Base-by-base conservation (phyloP, 2,113 vertebrate genomes). In the Galbula dea region DNA sequence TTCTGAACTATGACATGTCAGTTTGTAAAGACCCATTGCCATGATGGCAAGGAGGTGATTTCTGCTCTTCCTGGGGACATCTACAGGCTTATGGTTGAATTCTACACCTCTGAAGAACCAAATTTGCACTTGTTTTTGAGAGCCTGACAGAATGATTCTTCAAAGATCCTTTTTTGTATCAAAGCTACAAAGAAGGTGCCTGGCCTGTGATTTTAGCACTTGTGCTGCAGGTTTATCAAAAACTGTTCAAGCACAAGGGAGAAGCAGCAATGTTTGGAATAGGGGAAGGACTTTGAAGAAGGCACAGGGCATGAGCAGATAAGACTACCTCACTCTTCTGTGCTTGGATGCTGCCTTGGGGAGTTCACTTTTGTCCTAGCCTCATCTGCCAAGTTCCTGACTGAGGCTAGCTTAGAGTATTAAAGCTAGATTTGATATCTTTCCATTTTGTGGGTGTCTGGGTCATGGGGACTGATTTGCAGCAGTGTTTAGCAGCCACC, bases 1-100 rank as follows among this genome's bases (percentile, higher is more conserved):
- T 84, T 95, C 95, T 91, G 78, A 95, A 87, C 51, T 48, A 24
- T 66, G 77, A 92, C 49, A 89, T 89, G 87, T 82, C 36, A 57
- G 0, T 79, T 82, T 84, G 78, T 84, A 86, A 79, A 72, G 18
- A 27, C 55, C 51, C 30, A 17, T 36, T 80, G 41, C 41, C 1
- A 1, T 76, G 67, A 57, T 95, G 80, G 77, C 79, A 61, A 66
- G 45, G 73, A 92, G 86, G 57, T 84, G 12, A 80, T 83, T 83
- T 88, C 51, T 81, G 1, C 73, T 75, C 1, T 74, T 59, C 48
- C 66, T 89, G n/a, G 81, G 94, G 90, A 78, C 18, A 3, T 9
- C 6, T 34, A 19, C 23, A 43, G 26, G n/a, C 30, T 65, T 68
- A 24, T 6, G 17, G 69, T 52, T 81, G 57, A 78, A 73, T 92